Evolutionary conservation across 2,797 vertebrate species (phyloP).

Genomic region (Pseudochromis fuscus): DNA sequence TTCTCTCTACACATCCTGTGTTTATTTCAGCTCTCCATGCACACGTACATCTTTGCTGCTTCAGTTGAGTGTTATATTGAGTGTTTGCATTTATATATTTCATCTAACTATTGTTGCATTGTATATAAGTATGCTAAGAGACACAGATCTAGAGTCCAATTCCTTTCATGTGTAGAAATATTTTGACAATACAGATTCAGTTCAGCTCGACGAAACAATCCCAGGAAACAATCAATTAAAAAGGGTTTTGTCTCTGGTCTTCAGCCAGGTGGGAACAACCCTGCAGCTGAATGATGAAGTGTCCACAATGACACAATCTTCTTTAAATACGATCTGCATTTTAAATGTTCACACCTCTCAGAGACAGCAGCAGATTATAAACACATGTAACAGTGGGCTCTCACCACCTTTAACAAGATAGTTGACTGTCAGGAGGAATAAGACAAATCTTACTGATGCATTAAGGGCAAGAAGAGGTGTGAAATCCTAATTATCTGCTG

Average conservation of each 20-base stretch:
- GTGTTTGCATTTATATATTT: no score
- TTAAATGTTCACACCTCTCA: conserved; percentile 14
- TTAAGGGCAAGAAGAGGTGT: background rate
- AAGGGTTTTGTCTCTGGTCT: conserved; percentile 6
- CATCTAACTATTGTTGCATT: no score
- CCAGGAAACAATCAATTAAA: conserved; percentile 20
- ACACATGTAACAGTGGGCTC: conserved; percentile 24
- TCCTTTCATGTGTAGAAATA: no score
- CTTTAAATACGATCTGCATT: conserved; percentile 33
- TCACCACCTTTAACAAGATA: background rate
- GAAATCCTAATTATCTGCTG: background rate
- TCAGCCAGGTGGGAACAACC: conserved; percentile 20
- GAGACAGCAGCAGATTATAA: conserved; percentile 23
- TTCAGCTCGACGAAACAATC: conserved; percentile 8
- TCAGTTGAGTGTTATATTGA: no score
- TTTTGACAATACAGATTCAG: no score
- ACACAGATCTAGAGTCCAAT: no score
- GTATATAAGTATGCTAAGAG: no score
- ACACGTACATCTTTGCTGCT: no score
- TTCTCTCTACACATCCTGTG: no score
- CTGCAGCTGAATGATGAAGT: conserved; percentile 20
- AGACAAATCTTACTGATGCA: background rate
- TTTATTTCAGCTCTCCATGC: no score
- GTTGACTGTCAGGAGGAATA: conserved; percentile 11
- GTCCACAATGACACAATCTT: conserved; percentile 6